A percentile compares a stretch with the other conserved stretches of the same genome.
Evolutionary conservation across 2,888 invertebrate species (phyloP).

Genomic region (Mimachlamys varia): DNA sequence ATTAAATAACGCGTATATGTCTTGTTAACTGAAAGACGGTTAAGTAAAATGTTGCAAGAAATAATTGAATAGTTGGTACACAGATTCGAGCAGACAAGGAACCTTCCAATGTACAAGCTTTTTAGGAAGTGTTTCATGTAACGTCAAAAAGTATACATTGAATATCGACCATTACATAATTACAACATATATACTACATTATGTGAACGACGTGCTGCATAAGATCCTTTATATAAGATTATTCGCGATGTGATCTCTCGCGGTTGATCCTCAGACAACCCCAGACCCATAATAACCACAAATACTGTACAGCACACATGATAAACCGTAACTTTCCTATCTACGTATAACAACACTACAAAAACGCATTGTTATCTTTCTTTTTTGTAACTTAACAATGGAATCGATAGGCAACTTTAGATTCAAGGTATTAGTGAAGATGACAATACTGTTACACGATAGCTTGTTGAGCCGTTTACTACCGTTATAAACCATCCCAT

Average conservation of each 20-base stretch:
- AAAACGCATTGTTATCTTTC: neutral
- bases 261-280: neutral
- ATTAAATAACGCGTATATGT: neutral
- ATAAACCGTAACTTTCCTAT: neutral
- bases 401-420: too few species aligned
- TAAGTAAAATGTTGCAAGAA: neutral
- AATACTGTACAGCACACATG: neutral
- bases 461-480: too few species aligned
- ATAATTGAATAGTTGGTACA: neutral
- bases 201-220: neutral
- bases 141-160: too few species aligned
- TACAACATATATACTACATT: neutral
- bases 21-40: neutral
- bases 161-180: too few species aligned
- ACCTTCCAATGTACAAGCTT: neutral
- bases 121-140: too few species aligned
- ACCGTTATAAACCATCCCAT: too few species aligned
- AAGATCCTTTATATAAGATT: neutral
- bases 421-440: too few species aligned
- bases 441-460: too few species aligned
- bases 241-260: neutral
- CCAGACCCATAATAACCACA: neutral
- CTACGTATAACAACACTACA: neutral
- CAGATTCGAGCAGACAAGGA: neutral
- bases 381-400: neutral